Conservation (phyloP, 2,888 invertebrate species). For the Drosophila meridionalis region DNA sequence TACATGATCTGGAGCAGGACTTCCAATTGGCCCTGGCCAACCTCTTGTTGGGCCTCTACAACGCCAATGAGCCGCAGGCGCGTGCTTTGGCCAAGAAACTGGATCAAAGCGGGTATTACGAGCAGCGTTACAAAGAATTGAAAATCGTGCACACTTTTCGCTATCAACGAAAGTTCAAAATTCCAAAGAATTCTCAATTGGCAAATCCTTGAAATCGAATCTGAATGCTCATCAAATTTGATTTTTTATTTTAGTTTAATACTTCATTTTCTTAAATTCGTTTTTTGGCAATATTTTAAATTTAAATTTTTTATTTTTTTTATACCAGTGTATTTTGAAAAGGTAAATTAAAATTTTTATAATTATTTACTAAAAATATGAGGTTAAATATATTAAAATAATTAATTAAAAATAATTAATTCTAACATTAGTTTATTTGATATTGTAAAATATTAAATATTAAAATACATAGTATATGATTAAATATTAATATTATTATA, state of each 20-base stretch:
- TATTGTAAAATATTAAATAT: no score
- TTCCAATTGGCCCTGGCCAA: slow-evolving; percentile 30
- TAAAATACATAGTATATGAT: no score
- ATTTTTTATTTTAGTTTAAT: not conserved
- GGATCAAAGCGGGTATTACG: slow-evolving; percentile 4
- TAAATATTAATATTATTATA: no score
- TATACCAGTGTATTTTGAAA: not conserved
- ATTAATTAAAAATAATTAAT: no score
- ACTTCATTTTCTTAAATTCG: not conserved
- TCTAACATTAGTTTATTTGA: no score
- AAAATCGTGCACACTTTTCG: slow-evolving; percentile 1
- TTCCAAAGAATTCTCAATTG: no score
- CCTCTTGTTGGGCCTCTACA: slow-evolving; percentile 26
- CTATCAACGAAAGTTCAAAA: slow-evolving; percentile 5
- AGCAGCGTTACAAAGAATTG: not conserved
- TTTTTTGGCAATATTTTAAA: not conserved
- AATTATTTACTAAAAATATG: not conserved
- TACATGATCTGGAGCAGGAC: slow-evolving; percentile 27
- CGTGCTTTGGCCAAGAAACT: slow-evolving; percentile 30
- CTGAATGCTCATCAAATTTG: slow-evolving; percentile 1
- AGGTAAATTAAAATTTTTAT: not conserved
- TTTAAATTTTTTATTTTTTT: not conserved
- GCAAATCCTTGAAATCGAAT: not conserved
- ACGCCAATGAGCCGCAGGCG: not conserved
- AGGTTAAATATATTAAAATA: not conserved